Evolutionary conservation across 2,797 vertebrate genomes (phyloP), one percentile per base, ranked within the genome.

Genomic region (Phylloscopus collybita): DNA sequence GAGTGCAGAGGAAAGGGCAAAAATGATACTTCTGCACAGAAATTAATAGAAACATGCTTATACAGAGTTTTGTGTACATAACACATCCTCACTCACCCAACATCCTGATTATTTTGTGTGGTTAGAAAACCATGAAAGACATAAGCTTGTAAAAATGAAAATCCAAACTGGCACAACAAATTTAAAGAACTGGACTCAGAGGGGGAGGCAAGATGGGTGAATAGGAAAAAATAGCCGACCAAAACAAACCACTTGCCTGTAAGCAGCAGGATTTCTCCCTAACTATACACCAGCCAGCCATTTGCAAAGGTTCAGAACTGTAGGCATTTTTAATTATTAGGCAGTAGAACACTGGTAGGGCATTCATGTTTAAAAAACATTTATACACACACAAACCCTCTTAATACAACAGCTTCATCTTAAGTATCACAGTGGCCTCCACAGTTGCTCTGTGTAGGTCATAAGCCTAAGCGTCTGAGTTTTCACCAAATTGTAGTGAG

Each of bases 41-140:
- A 75, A 5, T 16, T 6, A 87, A 42, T 38, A 15, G 34, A 10
- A 14, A 62, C 0, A 0, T 42, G 60, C 79, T 62, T 73, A 42
- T 23, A 72, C 7, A 72, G 42, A 7, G 14, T 4, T 36, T 29
- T 30, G 38, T 74, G 54, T 79, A 54, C 21, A 29, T 49, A 30
- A 70, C 22, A 30, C 0, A 0, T 27, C 22, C 49, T 71, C 29
- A 21, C 50, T 64, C 29, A 30, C 34, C 34, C 50, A 90, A 13
- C 16, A 67, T 26, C 30, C 42, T 19, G 12, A 54, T 47, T 13
- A 53, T 80, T 80, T 88, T 45, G 34, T 34, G 5, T 62, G 30
- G 16, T 75, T 50, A 70, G 27, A 91, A 94, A 83, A 67, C 11
- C 12, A 13, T 16, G 30, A n/a, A 66, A 60, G 26, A 62, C 27